Percentiles rank a stretch among this genome's conserved stretches.
phyloP scores from a whole-genome alignment of 2,888 invertebrate genomes.

The Gibbula magus region DNA sequence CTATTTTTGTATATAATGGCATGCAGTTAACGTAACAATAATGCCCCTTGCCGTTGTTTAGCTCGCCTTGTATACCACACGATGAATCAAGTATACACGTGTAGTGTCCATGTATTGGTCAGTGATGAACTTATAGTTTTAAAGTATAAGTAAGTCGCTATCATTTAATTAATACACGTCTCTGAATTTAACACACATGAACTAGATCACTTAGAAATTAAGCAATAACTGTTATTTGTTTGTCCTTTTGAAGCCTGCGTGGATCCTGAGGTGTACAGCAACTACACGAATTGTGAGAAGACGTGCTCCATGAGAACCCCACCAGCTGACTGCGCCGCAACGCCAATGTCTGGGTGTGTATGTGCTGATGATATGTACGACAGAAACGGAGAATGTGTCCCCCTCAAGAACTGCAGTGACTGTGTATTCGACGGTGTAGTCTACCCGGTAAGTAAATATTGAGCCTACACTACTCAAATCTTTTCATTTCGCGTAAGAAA shows the following conservation, averaged over 20 bases:
- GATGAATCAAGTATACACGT: too few relatives aligned
- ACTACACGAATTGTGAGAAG: neutral
- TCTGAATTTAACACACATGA: too few relatives aligned
- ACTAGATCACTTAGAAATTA: too few relatives aligned
- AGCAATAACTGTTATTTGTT: neutral
- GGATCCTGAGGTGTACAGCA: neutral
- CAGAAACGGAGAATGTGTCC: neutral
- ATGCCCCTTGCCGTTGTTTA: too few relatives aligned
- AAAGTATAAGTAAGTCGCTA: too few relatives aligned
- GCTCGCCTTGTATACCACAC: too few relatives aligned
- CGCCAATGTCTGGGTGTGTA: neutral
- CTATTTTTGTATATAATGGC: too few relatives aligned
- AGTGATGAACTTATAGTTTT: too few relatives aligned
- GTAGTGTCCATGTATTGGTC: too few relatives aligned
- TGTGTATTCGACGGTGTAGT: neutral
- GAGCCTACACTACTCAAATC: neutral
- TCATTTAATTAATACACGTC: too few relatives aligned
- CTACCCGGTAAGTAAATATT: neutral
- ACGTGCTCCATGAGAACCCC: neutral
- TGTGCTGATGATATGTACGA: neutral
- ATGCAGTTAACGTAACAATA: too few relatives aligned
- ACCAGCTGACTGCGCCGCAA: neutral
- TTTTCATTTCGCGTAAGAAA: too few relatives aligned
- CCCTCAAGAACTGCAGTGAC: neutral
- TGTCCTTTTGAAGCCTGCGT: neutral